Evolutionary conservation across 2,888 invertebrate genomes (phyloP).

Genomic region (Lasius platythorax): DNA sequence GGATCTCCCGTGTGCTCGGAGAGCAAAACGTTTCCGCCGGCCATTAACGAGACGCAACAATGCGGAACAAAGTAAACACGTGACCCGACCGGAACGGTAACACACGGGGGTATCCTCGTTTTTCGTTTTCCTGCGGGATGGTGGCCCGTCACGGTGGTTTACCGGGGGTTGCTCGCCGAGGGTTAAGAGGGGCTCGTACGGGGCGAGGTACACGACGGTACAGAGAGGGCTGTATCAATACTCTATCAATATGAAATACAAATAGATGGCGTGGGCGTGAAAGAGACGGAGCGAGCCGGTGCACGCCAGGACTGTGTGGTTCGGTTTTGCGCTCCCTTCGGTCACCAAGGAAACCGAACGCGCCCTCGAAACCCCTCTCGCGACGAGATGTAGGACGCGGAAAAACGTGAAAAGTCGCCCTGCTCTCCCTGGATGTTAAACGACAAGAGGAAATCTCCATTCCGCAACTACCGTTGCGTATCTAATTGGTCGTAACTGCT

Average conservation of each 20-base stretch:
- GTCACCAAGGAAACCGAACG: slow-evolving; percentile 84
- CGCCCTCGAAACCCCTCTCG: slow-evolving; percentile 64
- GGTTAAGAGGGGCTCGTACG: slow-evolving; percentile 50
- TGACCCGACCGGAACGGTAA: slow-evolving; percentile 75
- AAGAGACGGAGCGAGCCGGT: slow-evolving; percentile 51
- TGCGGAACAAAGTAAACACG: slow-evolving; percentile 83
- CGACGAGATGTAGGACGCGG: slow-evolving; percentile 49
- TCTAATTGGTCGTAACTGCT: slow-evolving; percentile 49
- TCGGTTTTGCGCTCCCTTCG: slow-evolving; percentile 77
- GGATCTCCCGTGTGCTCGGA: slow-evolving; percentile 59
- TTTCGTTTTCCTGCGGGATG: slow-evolving; percentile 60
- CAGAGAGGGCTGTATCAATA: slow-evolving; percentile 81
- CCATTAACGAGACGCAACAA: slow-evolving; percentile 83
- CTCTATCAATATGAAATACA: slow-evolving; percentile 86
- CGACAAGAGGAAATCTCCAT: slow-evolving; percentile 80
- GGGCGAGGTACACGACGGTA: slow-evolving; percentile 57
- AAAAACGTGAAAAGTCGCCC: slow-evolving; percentile 70
- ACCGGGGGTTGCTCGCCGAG: slow-evolving; percentile 43
- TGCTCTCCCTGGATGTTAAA: slow-evolving; percentile 73
- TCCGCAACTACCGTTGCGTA: slow-evolving; percentile 56
- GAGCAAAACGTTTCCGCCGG: slow-evolving; percentile 75
- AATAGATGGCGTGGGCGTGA: slow-evolving; percentile 79
- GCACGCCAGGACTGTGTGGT: slow-evolving; percentile 58
- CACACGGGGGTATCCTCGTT: slow-evolving; percentile 69
- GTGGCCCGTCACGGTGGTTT: slow-evolving; percentile 69